Evolutionary conservation across 2,888 invertebrate species (phyloP).

Genomic region (Abrostola triplasia): DNA sequence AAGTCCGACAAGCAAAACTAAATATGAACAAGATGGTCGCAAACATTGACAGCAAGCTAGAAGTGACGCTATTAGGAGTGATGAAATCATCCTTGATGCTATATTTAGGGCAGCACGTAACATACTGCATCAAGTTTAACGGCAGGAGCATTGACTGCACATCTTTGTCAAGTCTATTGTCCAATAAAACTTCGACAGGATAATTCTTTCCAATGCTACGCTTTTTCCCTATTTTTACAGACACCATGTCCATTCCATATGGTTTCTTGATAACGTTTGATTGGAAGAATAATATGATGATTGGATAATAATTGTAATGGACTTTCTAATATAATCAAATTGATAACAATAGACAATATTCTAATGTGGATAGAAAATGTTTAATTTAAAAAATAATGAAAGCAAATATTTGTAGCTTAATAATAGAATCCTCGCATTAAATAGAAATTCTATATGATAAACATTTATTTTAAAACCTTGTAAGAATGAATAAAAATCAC

Average conservation of each 20-base stretch:
- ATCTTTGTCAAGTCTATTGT: slow-evolving; percentile 7
- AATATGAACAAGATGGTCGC: neutral
- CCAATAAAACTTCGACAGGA: slow-evolving; percentile 1
- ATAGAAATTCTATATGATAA: no score
- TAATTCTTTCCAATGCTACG: neutral
- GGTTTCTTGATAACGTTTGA: neutral
- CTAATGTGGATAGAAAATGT: no score
- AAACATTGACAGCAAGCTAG: neutral
- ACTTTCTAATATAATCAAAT: no score
- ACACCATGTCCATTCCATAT: neutral
- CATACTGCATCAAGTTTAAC: slow-evolving; percentile 16
- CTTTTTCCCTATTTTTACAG: neutral
- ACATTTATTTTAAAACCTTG: no score
- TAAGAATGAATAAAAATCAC: no score
- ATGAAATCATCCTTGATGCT: slow-evolving; percentile 14
- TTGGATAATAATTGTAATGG: no score
- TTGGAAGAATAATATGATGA: neutral
- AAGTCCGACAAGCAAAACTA: neutral
- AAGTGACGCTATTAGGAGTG: slow-evolving; percentile 7
- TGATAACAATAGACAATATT: no score
- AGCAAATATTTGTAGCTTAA: no score
- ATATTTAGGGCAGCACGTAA: slow-evolving; percentile 24
- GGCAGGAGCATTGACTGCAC: slow-evolving; percentile 19
- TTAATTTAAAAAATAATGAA: no score
- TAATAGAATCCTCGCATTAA: no score